A percentile compares a stretch with the other conserved stretches of the same genome.
Evolutionary conservation across 2,888 invertebrate species (phyloP).

Genomic region (Mesochorus sp.): DNA sequence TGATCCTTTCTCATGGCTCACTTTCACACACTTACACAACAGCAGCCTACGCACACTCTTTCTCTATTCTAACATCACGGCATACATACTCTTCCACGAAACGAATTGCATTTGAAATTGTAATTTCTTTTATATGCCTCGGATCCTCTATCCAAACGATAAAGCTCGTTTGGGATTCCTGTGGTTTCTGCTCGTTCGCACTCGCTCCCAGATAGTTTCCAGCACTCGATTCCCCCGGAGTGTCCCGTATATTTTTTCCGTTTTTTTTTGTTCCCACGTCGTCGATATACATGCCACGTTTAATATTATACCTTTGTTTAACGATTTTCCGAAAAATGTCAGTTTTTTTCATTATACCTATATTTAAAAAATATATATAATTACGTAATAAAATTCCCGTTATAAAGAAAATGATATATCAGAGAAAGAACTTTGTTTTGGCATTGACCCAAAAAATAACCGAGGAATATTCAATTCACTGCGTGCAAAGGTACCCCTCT

Average conservation of each 20-base stretch:
- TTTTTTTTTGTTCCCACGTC: slow-evolving; percentile 34
- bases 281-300: too few relatives aligned
- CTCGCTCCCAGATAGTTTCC: slow-evolving; percentile 30
- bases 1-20: slow-evolving; percentile 41
- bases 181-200: slow-evolving; percentile 54
- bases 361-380: too few relatives aligned
- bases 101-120: slow-evolving; percentile 81
- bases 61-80: background rate
- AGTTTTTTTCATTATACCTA: too few relatives aligned
- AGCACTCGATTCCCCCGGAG: slow-evolving; percentile 16
- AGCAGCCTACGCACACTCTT: slow-evolving; percentile 27
- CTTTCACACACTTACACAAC: slow-evolving; percentile 46
- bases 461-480: too few relatives aligned
- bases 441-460: too few relatives aligned
- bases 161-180: slow-evolving; percentile 62
- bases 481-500: too few relatives aligned
- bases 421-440: too few relatives aligned
- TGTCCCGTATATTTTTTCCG: slow-evolving; percentile 13
- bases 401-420: too few relatives aligned
- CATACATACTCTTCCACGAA: slow-evolving; percentile 55
- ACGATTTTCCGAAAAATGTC: too few relatives aligned
- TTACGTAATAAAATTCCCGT: too few relatives aligned
- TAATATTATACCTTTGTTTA: too few relatives aligned
- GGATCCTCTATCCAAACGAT: slow-evolving; percentile 56
- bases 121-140: slow-evolving; percentile 71